Percentiles rank a stretch among this genome's conserved stretches.
Evolutionary conservation across 2,797 vertebrate species (phyloP).

Genomic region (Podargus strigoides): DNA sequence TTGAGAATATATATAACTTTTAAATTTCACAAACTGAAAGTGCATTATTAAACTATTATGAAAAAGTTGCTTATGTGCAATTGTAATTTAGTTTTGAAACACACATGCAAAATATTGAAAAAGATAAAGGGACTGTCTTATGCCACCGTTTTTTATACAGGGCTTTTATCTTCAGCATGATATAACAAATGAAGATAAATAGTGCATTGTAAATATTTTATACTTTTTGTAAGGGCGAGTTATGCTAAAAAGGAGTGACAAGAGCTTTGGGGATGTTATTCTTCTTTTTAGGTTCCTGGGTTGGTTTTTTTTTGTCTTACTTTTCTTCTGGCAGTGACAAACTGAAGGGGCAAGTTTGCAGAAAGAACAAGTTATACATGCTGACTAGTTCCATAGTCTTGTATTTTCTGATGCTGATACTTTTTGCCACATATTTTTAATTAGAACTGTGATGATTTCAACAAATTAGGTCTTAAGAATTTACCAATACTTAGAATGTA

Average conservation of each 20-base stretch:
- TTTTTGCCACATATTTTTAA: not conserved
- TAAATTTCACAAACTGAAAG: slow-evolving; percentile 32
- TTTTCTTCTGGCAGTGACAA: not conserved
- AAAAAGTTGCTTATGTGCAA: slow-evolving; percentile 4
- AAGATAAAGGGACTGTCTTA: not conserved
- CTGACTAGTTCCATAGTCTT: not conserved
- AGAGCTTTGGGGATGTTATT: slow-evolving; percentile 39
- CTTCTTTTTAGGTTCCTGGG: not conserved
- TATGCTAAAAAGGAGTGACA: slow-evolving; percentile 31
- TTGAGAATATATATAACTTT: not conserved
- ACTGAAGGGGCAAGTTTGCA: not conserved
- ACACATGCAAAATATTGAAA: not conserved
- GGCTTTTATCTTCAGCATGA: slow-evolving; percentile 34
- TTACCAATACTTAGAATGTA: not conserved
- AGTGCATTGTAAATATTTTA: slow-evolving; percentile 50
- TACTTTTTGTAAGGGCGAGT: slow-evolving; percentile 13
- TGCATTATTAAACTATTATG: not conserved
- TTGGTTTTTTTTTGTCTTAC: not conserved
- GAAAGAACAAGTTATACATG: not conserved
- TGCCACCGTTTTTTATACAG: slow-evolving; percentile 21
- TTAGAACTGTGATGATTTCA: not conserved
- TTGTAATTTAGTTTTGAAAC: not conserved
- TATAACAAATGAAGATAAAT: slow-evolving; percentile 44
- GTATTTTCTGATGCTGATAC: not conserved
- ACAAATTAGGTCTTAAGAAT: not conserved